Percentiles rank a stretch among this genome's conserved stretches.
These are phyloP conservation scores for Carlito syrichta DNA, from an alignment of 2,113 vertebrate species.

Conservation along the genomic window DNA sequence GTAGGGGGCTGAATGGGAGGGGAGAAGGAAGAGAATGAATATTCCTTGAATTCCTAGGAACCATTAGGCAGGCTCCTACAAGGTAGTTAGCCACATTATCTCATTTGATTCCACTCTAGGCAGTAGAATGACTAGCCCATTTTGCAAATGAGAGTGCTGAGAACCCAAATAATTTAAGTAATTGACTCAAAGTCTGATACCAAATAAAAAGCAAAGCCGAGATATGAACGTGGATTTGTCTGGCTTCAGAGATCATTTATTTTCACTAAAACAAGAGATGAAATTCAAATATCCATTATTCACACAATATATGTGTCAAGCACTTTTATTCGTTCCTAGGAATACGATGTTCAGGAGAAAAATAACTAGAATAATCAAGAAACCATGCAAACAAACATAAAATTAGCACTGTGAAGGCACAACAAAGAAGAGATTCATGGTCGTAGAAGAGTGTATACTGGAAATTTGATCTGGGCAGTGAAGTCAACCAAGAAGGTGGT, in stretches of 20 bases:
- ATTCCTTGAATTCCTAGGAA: neutral
- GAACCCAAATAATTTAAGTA: neutral
- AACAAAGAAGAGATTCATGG: neutral
- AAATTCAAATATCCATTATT: neutral
- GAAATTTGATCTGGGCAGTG: neutral
- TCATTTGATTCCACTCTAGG: neutral
- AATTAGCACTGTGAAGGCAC: neutral
- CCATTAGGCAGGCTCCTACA: neutral
- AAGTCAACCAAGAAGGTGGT: neutral
- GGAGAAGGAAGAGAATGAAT: neutral
- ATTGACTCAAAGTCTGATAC: neutral
- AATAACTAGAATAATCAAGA: neutral
- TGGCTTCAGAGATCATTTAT: neutral
- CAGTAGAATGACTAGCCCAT: neutral
- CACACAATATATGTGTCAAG: neutral
- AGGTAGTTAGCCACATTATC: neutral
- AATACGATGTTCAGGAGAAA: neutral
- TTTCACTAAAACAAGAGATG: neutral
- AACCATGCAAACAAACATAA: neutral
- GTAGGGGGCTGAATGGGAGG: rapidly evolving
- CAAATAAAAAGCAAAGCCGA: neutral
- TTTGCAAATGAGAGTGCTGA: neutral
- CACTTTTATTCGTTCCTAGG: neutral
- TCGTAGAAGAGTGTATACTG: neutral
- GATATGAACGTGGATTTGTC: neutral